Evolutionary conservation across 2,797 vertebrate genomes (phyloP), one percentile per base, ranked within the genome.

Genomic region (Catharus ustulatus): DNA sequence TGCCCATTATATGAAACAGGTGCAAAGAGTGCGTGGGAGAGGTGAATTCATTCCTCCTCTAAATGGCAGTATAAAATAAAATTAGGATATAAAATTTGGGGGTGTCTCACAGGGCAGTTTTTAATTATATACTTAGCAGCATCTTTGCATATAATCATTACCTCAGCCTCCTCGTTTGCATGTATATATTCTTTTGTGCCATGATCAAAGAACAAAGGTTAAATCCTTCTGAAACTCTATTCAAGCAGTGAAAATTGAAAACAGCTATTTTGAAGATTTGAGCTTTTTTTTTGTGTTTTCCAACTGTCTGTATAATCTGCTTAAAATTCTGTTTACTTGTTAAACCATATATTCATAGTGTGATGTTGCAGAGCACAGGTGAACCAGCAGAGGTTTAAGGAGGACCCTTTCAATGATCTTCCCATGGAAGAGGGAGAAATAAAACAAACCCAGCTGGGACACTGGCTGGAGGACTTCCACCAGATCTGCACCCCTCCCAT

Each of bases 181-280:
- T 90, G 85, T 85, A 78, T 81, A 55, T 85, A 63, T 92, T 84
- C 87, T 84, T 94, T 94, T 94, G 91, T 92, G 84, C 59, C 90
- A 84, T 24, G 86, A 94, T 88, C 86, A 93, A 87, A 95, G 90
- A 97, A 94, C 91, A 97, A 95, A 97, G 96, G 97, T 97, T 96
- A 97, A 95, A 94, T 84, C 91, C 71, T 92, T 61, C 80, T 91
- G 76, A 93, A 93, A 96, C 74, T 93, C 91, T 90, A 83, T 95
- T 95, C 95, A 95, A 89, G 92, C 82, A 82, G 77, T 57, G 34
- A 87, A 96, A 84, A 93, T 63, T 80, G 84, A 93, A 96, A 97
- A 96, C 78, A 95, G 87, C 81, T 88, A 92, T 91, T 94, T 87
- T 61, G 45, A 93, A 73, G 72, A 73, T 94, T 87, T 73, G 67